Base-by-base conservation (phyloP, 2,797 vertebrate genomes). In the Adelosebastes latens region DNA sequence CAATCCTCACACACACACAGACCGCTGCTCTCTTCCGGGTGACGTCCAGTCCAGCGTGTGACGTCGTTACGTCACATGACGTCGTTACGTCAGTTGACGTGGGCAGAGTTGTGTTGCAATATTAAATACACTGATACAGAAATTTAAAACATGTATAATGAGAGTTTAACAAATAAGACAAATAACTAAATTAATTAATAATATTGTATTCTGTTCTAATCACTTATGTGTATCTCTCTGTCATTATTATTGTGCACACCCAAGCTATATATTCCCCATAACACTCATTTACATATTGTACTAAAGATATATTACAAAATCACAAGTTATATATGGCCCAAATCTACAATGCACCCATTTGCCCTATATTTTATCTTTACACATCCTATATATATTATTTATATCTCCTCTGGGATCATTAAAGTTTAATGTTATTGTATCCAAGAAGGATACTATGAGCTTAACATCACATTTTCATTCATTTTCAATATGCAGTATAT, bases 1-100 rank as follows among this genome's bases (percentile, higher is more conserved):
- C 88, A 93, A 53, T 27, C 73, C 65, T 4, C 71, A 1, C 72
- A 10, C 53, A 31, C 25, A 22, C 74, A 20, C 60, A 36, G 32
- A 27, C 22, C 68, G 1, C 49, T 25, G 2, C 72, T 75, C 80
- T 20, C 82, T 88, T 87, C 84, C 87, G 81, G 83, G 36, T 61
- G 34, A 67, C 75, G 62, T 24, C 5, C 2, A 4, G 52, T 1
- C 24, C 73, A 7, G 6, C 1, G 49, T 22, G 27, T 80, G 49
- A 81, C 56, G 79, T 76, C 16, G 36, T 14, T 39, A 39, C 34
- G 34, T 36, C 34, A 14, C 2, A 42, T 42, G 13, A 10, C n/a
- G n/a, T 76, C 22, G 29, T 31, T 31, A 31, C 31, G 31, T 32
- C 31, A 8, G 2, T 2, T 32, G 8, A 9, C 20, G 27, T 20